Percentiles rank a stretch among this genome's conserved stretches.
These are phyloP conservation scores for Polyploca ridens DNA, from an alignment of 2,888 invertebrate species.

Conservation along the genomic window DNA sequence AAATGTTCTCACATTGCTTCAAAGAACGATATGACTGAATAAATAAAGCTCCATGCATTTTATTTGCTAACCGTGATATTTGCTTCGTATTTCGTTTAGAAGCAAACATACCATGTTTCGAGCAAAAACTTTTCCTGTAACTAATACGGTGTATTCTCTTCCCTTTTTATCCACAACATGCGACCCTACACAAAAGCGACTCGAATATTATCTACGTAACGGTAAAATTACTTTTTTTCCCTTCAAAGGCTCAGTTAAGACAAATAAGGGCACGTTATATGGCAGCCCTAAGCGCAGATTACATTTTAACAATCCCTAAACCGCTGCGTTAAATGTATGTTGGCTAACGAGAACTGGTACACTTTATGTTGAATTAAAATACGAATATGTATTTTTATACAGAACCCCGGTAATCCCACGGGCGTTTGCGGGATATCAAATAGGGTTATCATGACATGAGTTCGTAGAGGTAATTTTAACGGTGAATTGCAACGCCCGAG, in stretches of 20 bases:
- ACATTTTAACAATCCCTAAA: constrained; percentile 20
- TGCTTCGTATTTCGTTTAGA: not conserved
- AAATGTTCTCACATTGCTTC: not conserved
- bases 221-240: constrained; percentile 10
- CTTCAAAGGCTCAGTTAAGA: not conserved
- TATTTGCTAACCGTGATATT: not conserved
- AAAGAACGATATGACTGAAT: not conserved
- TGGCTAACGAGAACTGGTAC: constrained; percentile 13
- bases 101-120: not conserved
- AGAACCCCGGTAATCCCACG: constrained; percentile 9
- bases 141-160: not conserved
- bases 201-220: constrained; percentile 7
- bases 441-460: not conserved
- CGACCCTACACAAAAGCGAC: constrained; percentile 8
- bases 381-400: constrained; percentile 29
- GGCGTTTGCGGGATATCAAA: not conserved
- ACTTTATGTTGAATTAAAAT: constrained; percentile 27
- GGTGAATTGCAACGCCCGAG: not conserved
- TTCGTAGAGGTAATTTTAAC: constrained; percentile 5
- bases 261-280: constrained; percentile 9
- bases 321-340: not conserved
- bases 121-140: constrained; percentile 5
- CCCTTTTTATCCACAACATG: constrained; percentile 2
- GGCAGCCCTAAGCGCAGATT: constrained; percentile 14
- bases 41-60: not conserved